phyloP scores from a whole-genome alignment of 2,113 vertebrate species.

The Loxodonta africana region DNA sequence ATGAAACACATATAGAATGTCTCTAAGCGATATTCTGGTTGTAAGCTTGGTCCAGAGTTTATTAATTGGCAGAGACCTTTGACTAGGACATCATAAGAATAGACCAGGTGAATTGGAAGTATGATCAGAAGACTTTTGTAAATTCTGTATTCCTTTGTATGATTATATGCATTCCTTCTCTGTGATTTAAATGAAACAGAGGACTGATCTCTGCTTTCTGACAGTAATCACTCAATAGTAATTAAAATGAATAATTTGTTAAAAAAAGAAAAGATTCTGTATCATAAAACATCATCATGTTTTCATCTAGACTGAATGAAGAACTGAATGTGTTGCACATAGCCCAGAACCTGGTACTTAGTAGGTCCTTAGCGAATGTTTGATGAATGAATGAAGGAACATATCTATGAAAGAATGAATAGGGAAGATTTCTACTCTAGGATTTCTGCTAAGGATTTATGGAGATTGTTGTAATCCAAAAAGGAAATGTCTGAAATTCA shows the following conservation, averaged over 20 bases:
- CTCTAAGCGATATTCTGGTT: neutral
- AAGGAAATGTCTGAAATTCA: neutral
- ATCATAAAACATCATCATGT: neutral
- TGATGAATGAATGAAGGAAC: neutral
- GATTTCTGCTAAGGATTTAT: neutral
- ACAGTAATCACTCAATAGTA: neutral
- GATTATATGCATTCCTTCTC: neutral
- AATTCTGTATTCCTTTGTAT: slow-evolving; percentile 6
- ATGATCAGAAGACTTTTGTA: neutral
- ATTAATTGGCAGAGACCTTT: slow-evolving; percentile 30
- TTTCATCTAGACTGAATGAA: neutral
- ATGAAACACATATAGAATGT: neutral
- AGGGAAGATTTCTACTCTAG: slow-evolving; percentile 18
- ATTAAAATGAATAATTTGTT: slow-evolving; percentile 32
- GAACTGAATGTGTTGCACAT: neutral
- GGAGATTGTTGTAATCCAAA: slow-evolving; percentile 16
- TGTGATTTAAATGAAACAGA: neutral
- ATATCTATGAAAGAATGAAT: neutral
- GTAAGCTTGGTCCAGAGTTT: neutral
- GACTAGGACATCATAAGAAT: neutral
- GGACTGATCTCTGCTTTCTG: neutral
- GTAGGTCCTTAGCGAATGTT: neutral
- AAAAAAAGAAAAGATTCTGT: neutral
- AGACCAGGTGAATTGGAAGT: neutral
- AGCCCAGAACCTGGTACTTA: neutral